These are phyloP conservation scores for Lepidonotus clava DNA, from an alignment of 2,888 invertebrate species.

Conservation along the genomic window DNA sequence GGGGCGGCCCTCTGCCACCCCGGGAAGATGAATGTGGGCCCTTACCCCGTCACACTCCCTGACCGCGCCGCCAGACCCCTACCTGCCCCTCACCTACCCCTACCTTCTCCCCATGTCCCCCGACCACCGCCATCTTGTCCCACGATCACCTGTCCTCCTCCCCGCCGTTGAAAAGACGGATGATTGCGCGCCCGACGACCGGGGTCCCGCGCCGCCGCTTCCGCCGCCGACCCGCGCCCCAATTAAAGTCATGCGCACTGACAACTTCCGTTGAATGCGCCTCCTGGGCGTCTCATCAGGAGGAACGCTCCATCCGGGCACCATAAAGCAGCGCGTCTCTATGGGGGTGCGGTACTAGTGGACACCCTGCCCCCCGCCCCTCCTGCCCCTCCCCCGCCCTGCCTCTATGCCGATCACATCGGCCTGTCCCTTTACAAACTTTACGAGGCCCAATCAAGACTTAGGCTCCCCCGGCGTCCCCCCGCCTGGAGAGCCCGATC, in stretches of 20 bases:
- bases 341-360: not conserved
- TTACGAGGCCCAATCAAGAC: conserved; percentile 15
- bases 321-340: conserved; percentile 23
- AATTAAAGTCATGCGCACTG: conserved; percentile 49
- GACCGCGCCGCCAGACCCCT: not conserved
- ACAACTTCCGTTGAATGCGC: conserved; percentile 44
- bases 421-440: not conserved
- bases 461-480: not conserved
- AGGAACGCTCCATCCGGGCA: not conserved
- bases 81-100: not conserved
- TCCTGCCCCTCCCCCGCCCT: not conserved
- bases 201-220: conserved; percentile 17
- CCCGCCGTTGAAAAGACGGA: not conserved
- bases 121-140: not conserved
- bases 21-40: too few species aligned
- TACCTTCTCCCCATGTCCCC: not conserved
- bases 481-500: not conserved
- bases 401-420: not conserved
- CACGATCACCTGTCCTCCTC: not conserved
- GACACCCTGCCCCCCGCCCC: not conserved
- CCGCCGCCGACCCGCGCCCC: not conserved
- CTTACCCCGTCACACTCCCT: not conserved
- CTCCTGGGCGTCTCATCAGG: conserved; percentile 35
- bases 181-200: not conserved
- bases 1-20: not conserved